Percentiles rank a stretch among this genome's conserved stretches.
Evolutionary conservation across 2,888 invertebrate genomes (phyloP).

Genomic region (Dolichomitus sp.): DNA sequence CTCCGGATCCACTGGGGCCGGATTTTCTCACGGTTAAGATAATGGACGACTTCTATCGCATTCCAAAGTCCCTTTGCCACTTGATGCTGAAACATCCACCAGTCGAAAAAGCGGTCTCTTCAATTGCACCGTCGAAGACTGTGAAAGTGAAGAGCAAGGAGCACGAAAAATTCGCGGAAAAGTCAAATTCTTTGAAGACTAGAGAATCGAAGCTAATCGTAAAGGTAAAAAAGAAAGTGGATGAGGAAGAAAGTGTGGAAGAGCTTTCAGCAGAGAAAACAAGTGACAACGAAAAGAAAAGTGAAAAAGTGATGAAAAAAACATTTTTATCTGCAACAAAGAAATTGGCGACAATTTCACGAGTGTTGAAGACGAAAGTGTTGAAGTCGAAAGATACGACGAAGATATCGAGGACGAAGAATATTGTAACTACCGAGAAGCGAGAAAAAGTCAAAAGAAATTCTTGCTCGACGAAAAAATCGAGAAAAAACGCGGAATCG

Average conservation of each 20-base stretch:
- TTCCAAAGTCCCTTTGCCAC: conserved; percentile 60
- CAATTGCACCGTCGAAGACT: neutral
- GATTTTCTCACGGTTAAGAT: conserved; percentile 60
- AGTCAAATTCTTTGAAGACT: neutral
- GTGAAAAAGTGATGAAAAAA: neutral
- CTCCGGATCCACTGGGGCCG: conserved; percentile 54
- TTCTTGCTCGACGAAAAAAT: neutral
- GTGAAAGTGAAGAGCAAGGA: neutral
- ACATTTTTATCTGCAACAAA: neutral
- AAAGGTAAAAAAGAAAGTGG: neutral
- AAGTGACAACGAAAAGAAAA: neutral
- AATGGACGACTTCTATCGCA: conserved; percentile 58
- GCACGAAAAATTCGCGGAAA: neutral
- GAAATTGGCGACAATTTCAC: neutral
- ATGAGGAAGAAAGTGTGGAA: neutral
- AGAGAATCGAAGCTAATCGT: neutral
- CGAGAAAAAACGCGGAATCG: neutral
- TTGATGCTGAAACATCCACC: conserved; percentile 46
- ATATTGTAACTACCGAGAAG: neutral
- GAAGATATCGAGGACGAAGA: neutral
- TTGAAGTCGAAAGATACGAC: neutral
- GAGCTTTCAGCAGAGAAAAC: neutral
- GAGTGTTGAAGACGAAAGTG: neutral
- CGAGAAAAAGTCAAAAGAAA: neutral
- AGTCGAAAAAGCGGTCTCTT: neutral